These are phyloP conservation scores for Drosophila bocqueti DNA, from an alignment of 1,140 invertebrate genomes.

Conservation along the genomic window DNA sequence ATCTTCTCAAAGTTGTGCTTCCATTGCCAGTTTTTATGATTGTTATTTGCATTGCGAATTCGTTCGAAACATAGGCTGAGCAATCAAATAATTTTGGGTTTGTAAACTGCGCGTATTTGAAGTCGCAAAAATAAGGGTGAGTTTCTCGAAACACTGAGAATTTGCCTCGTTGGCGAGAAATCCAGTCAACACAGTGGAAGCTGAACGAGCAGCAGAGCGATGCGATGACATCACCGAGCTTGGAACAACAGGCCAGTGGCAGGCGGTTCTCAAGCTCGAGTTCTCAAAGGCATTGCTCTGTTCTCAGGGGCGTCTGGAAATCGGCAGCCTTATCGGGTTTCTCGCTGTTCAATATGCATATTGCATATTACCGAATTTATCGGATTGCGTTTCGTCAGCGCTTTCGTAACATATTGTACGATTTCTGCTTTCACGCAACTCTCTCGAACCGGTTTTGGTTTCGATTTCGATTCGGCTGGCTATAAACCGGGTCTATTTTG, in stretches of 20 bases:
- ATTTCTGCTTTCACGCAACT: slow-evolving; percentile 48
- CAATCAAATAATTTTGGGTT: slow-evolving; percentile 1
- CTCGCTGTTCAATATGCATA: slow-evolving; percentile 12
- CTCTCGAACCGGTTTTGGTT: slow-evolving; percentile 34
- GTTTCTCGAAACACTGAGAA: slow-evolving; percentile 8
- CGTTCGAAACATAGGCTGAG: neutral
- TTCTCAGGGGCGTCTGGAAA: slow-evolving; percentile 20
- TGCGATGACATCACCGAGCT: slow-evolving; percentile 44
- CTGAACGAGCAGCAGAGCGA: slow-evolving; percentile 21
- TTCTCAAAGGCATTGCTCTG: slow-evolving; percentile 9
- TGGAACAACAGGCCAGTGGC: slow-evolving; percentile 1
- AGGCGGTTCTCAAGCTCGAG: slow-evolving; percentile 18
- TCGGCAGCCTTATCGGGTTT: slow-evolving; percentile 13
- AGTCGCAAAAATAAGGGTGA: slow-evolving; percentile 2
- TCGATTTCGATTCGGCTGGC: slow-evolving; percentile 29
- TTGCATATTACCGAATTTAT: slow-evolving; percentile 21
- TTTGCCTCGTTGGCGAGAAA: slow-evolving; percentile 8
- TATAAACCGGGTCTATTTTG: slow-evolving; percentile 16
- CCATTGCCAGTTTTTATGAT: neutral
- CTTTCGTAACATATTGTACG: slow-evolving; percentile 42
- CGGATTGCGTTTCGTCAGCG: slow-evolving; percentile 33
- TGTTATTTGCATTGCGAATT: neutral
- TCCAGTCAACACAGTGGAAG: slow-evolving; percentile 31
- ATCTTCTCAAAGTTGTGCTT: neutral
- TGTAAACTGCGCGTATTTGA: neutral